phyloP scores from a whole-genome alignment of 2,113 vertebrate genomes.

The Cebidichthys violaceus region DNA sequence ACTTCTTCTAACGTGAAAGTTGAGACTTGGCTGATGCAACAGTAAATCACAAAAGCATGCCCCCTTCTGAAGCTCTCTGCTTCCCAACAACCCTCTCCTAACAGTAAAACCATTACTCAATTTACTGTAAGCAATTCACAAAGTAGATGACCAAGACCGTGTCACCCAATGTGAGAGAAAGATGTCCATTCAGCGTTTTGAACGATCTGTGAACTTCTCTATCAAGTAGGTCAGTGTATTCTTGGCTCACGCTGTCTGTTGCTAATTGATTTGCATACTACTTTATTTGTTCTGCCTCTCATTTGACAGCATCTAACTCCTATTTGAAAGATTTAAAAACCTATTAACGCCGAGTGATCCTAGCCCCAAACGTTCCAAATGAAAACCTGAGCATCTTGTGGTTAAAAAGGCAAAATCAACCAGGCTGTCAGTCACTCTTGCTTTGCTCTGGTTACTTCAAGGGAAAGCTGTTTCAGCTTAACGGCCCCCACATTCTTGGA shows the following conservation, averaged over 20 bases:
- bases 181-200: constrained; percentile 21
- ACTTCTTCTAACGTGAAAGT: constrained; percentile 42
- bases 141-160: not conserved
- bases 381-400: constrained; percentile 39
- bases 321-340: constrained; percentile 2
- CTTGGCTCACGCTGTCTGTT: constrained; percentile 31
- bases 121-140: constrained; percentile 38
- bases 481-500: constrained; percentile 50
- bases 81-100: constrained; percentile 18
- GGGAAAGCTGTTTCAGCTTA: constrained; percentile 71
- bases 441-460: constrained; percentile 46
- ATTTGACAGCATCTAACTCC: constrained; percentile 38
- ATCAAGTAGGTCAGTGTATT: constrained; percentile 48
- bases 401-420: constrained; percentile 57
- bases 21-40: constrained; percentile 52
- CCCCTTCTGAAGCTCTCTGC: constrained; percentile 18
- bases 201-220: constrained; percentile 16
- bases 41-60: constrained; percentile 57
- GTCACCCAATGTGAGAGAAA: constrained; percentile 23
- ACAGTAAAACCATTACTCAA: constrained; percentile 52
- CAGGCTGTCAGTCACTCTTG: constrained; percentile 35
- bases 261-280: constrained; percentile 47
- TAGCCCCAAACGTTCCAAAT: constrained; percentile 1
- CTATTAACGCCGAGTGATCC: not conserved
- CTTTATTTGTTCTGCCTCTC: constrained; percentile 40